phyloP scores from a whole-genome alignment of 2,797 vertebrate genomes.

The Tenualosa ilisha region DNA sequence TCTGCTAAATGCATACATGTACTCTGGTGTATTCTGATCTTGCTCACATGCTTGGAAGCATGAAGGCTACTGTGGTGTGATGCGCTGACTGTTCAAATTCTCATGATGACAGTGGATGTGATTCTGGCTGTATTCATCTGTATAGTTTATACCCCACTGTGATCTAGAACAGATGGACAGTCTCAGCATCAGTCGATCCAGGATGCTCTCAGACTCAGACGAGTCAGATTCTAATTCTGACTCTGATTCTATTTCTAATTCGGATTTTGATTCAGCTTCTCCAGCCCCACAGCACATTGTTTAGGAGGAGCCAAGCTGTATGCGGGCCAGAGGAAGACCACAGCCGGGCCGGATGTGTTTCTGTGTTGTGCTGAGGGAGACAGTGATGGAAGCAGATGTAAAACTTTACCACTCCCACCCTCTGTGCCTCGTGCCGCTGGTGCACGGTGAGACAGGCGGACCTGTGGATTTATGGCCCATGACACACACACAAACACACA shows the following conservation, averaged over 20 bases:
- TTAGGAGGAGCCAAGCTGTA: too few species aligned
- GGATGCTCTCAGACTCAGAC: too few species aligned
- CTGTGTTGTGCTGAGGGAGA: slow-evolving; percentile 60
- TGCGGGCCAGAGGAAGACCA: too few species aligned
- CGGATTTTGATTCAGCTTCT: too few species aligned
- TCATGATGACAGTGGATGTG: not conserved
- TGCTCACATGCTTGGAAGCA: not conserved
- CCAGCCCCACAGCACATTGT: too few species aligned
- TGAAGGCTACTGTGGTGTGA: too few species aligned
- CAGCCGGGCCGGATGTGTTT: slow-evolving; percentile 18
- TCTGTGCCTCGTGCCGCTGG: slow-evolving; percentile 73
- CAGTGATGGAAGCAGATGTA: slow-evolving; percentile 67
- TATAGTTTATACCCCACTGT: too few species aligned
- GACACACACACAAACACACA: slow-evolving; percentile 68
- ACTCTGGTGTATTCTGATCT: not conserved
- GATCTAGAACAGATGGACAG: too few species aligned
- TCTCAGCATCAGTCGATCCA: too few species aligned
- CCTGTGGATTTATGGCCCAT: slow-evolving; percentile 88
- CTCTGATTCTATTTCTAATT: not conserved
- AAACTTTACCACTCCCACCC: slow-evolving; percentile 77
- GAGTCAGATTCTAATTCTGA: too few species aligned
- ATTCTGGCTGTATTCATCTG: too few species aligned
- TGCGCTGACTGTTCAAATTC: slow-evolving; percentile 46
- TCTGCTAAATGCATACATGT: too few species aligned
- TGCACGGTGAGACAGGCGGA: slow-evolving; percentile 75